These are phyloP conservation scores for Conops quadrifasciatus DNA, from an alignment of 2,888 invertebrate genomes.

Conservation along the genomic window DNA sequence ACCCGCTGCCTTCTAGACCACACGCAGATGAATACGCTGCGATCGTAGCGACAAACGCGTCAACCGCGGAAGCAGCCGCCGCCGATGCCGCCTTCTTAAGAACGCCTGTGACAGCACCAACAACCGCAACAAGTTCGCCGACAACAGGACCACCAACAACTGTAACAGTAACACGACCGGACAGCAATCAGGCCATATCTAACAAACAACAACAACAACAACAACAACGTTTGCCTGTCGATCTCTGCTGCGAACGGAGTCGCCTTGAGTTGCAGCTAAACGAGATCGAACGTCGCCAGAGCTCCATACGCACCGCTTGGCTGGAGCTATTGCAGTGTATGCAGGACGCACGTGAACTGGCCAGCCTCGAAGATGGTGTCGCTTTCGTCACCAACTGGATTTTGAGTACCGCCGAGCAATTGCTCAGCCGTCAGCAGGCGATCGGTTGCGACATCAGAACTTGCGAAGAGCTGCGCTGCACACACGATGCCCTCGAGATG, in stretches of 20 bases:
- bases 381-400: slow-evolving; percentile 82
- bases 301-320: slow-evolving; percentile 71
- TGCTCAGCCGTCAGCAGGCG: slow-evolving; percentile 75
- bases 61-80: slow-evolving; percentile 8
- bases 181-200: slow-evolving; percentile 31
- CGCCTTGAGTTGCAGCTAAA: slow-evolving; percentile 69
- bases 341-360: slow-evolving; percentile 71
- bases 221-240: slow-evolving; percentile 67
- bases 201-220: slow-evolving; percentile 35
- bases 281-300: slow-evolving; percentile 70
- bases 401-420: slow-evolving; percentile 77
- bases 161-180: slow-evolving; percentile 33
- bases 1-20: slow-evolving; percentile 48
- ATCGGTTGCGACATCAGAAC: slow-evolving; percentile 77
- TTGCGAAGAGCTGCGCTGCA: slow-evolving; percentile 77
- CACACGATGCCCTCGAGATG: slow-evolving; percentile 79
- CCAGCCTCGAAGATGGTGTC: slow-evolving; percentile 71
- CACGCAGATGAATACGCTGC: not conserved
- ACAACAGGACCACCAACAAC: slow-evolving; percentile 39
- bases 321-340: slow-evolving; percentile 69
- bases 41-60: not conserved
- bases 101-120: too few relatives aligned
- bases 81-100: slow-evolving; percentile 1
- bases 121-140: slow-evolving; percentile 16
- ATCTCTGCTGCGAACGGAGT: slow-evolving; percentile 70